Evolutionary conservation across 30 jellyfish, hydroid and myxozoan genomes (phyloP), one percentile per base, ranked within the genome.

Genomic region (Cassiopea xamachana): DNA sequence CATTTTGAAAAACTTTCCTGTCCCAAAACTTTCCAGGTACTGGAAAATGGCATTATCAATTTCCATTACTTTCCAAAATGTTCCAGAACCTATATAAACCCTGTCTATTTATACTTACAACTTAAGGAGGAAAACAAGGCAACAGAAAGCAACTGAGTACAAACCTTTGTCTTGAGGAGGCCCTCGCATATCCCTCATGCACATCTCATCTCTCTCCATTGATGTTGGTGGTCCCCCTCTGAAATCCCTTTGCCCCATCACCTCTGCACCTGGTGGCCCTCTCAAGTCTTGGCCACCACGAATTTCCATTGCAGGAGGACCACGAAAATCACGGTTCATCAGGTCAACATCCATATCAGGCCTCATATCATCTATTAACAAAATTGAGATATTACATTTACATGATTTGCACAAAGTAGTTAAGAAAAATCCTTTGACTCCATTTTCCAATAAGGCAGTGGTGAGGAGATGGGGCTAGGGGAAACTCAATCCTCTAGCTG

Each of bases 211-310:
- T 85, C 97, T 79, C 46, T 91, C 99, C 97, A 91, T 91, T 18
- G 98, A 96, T 60, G 95, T 90, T 12, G 97, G 97, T 64, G 97
- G 58, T n/a, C 97, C 93, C 6, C 99, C 98, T 43, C 97, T 74
- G 82, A 83, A 90, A 27, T 90, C 97, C 58, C 97, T 90, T 46
- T 81, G 84, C 44, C 84, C 97, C 88, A 83, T 80, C 96, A 90
- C 83, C n/a, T 91, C 94, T 50, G 82, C 62, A 69, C 75, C 92
- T 5, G 93, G 94, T 39, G 93, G 91, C 60, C 98, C 87, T n/a
- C 87, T 58, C 94, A 89, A 62, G 19, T 89, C 98, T 15, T 69
- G 87, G 45, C 87, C 85, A 48, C 87, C 92, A n/a, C 92, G 92
- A 77, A 84, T 84, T 60, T 84, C 92, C 85, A 84, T 84, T 18